phyloP scores from a whole-genome alignment of 1,140 invertebrate species.

The Brachionus paranguensis region DNA sequence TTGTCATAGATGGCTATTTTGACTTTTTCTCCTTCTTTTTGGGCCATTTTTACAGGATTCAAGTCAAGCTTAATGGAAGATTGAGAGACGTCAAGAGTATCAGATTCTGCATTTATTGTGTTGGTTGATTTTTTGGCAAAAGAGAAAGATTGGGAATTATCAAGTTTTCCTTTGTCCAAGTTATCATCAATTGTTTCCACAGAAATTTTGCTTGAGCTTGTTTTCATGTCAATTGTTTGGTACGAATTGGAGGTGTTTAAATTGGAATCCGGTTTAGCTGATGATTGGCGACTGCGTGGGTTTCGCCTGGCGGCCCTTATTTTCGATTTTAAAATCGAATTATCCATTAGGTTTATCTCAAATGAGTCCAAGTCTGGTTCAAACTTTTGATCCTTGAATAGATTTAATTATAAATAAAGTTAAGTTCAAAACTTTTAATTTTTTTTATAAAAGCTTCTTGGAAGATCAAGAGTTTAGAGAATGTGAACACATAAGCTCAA shows the following conservation, averaged over 20 bases:
- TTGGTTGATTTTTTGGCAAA: not conserved
- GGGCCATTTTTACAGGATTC: not conserved
- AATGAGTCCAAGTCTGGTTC: not conserved
- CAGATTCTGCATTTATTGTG: not conserved
- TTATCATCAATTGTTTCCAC: not conserved
- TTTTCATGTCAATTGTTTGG: not conserved
- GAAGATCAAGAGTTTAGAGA: no score
- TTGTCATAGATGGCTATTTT: conserved; percentile 34
- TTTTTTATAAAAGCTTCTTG: no score
- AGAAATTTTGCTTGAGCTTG: conserved; percentile 3
- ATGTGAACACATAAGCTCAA: no score
- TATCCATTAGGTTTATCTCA: not conserved
- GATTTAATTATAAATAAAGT: no score
- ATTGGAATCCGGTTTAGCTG: not conserved
- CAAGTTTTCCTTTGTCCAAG: not conserved
- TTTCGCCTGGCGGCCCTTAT: not conserved
- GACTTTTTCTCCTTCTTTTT: not conserved
- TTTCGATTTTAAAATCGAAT: conserved; percentile 28
- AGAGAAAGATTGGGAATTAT: not conserved
- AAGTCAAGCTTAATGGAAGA: not conserved
- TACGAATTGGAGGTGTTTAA: not conserved
- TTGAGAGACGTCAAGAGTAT: not conserved
- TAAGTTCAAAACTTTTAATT: no score
- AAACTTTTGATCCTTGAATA: not conserved
- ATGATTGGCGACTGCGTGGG: not conserved